A percentile compares a stretch with the other conserved stretches of the same genome.
These are phyloP conservation scores for Cacatua alba DNA, from an alignment of 2,113 vertebrate species.

Conservation along the genomic window DNA sequence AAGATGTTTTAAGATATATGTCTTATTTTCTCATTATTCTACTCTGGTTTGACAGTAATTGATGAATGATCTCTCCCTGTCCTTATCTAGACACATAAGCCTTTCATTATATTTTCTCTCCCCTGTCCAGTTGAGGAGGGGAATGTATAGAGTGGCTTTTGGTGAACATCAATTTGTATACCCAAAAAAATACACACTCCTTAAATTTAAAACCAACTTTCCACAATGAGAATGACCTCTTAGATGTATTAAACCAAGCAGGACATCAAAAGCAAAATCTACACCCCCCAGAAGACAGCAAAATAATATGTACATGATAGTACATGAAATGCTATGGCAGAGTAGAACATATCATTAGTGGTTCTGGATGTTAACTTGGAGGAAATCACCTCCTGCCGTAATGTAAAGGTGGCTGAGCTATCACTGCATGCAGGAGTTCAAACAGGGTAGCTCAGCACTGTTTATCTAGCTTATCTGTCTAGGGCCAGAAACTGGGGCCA, in stretches of 20 bases:
- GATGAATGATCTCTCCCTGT: neutral
- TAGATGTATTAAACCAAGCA: neutral
- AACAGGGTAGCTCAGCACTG: rapidly evolving
- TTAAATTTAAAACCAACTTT: neutral
- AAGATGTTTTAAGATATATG: neutral
- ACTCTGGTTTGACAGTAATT: neutral
- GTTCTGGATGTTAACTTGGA: neutral
- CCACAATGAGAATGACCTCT: neutral
- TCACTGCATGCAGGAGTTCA: neutral
- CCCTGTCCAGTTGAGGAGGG: neutral
- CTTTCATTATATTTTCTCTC: neutral
- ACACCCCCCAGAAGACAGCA: neutral
- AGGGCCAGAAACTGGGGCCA: neutral
- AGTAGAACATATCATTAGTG: neutral
- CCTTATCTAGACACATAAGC: neutral
- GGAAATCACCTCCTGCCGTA: neutral
- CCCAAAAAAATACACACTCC: neutral
- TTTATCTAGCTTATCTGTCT: neutral
- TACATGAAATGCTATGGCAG: neutral
- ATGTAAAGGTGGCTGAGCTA: neutral
- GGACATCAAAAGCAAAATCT: neutral
- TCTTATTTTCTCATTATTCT: neutral
- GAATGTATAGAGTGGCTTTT: neutral
- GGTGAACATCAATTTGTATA: neutral
- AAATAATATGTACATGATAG: neutral